These are phyloP conservation scores for Trichomalopsis sarcophagae DNA, from an alignment of 1,140 invertebrate species.

Conservation along the genomic window DNA sequence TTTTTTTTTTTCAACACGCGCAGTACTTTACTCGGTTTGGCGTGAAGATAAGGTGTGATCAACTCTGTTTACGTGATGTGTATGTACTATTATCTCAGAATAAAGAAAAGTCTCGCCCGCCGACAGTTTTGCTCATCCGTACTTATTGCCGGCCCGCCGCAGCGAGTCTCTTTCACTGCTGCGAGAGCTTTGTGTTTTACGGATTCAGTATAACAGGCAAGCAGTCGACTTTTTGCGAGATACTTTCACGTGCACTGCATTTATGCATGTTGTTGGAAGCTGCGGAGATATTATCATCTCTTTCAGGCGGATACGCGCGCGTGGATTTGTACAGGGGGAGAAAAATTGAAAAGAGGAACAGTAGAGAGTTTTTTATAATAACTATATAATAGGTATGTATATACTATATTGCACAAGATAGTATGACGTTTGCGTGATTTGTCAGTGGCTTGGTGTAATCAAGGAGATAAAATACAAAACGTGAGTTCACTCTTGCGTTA, in stretches of 20 bases:
- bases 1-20: not conserved
- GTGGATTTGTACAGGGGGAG: not conserved
- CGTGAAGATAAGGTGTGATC: not conserved
- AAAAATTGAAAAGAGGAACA: constrained; percentile 16
- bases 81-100: not conserved
- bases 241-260: constrained; percentile 12
- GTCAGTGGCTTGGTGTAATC: constrained; percentile 42
- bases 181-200: not conserved
- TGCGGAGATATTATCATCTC: not conserved
- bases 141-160: not conserved
- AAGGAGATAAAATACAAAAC: constrained; percentile 48
- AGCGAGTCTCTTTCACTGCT: not conserved
- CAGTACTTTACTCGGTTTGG: not conserved
- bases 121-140: not conserved
- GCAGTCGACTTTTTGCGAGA: constrained; percentile 1
- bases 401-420: not conserved
- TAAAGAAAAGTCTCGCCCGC: not conserved
- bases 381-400: not conserved
- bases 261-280: constrained; percentile 1
- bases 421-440: constrained; percentile 44
- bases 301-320: not conserved
- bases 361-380: constrained; percentile 8
- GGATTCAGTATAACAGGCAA: not conserved
- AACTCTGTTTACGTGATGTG: not conserved
- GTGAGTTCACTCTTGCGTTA: constrained; percentile 49